Conservation (phyloP, 2,113 vertebrate species). For the Pluvianellus socialis region DNA sequence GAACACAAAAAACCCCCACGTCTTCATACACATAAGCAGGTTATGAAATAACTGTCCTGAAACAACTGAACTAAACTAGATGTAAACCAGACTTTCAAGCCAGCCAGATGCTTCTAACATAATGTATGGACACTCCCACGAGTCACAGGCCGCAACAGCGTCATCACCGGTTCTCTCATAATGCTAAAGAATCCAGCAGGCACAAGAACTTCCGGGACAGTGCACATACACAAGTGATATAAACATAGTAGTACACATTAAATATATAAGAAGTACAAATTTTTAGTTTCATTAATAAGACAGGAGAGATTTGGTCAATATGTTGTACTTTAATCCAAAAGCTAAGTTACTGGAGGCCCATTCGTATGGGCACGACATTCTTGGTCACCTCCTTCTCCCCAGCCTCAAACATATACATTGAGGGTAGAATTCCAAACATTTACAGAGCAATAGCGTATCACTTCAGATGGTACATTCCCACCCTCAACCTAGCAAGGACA, state of each 20-base stretch:
- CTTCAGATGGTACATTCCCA: not conserved
- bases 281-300: not conserved
- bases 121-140: not conserved
- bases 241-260: not conserved
- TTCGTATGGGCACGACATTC: not conserved
- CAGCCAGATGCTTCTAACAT: not conserved
- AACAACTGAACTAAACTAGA: not conserved
- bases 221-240: not conserved
- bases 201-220: not conserved
- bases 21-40: not conserved
- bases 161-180: not conserved
- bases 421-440: not conserved
- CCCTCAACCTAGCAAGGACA: not conserved
- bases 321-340: not conserved
- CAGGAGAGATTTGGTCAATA: not conserved
- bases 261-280: not conserved
- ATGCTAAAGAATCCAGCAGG: not conserved
- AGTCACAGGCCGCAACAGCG: not conserved
- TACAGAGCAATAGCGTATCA: not conserved
- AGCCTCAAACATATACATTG: rapidly evolving
- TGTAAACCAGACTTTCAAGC: not conserved
- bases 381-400: not conserved
- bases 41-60: not conserved
- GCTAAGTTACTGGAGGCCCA: not conserved
- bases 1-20: not conserved